Conservation (phyloP, 1,140 invertebrate species). For the Pseudomyrmex pallidus region DNA sequence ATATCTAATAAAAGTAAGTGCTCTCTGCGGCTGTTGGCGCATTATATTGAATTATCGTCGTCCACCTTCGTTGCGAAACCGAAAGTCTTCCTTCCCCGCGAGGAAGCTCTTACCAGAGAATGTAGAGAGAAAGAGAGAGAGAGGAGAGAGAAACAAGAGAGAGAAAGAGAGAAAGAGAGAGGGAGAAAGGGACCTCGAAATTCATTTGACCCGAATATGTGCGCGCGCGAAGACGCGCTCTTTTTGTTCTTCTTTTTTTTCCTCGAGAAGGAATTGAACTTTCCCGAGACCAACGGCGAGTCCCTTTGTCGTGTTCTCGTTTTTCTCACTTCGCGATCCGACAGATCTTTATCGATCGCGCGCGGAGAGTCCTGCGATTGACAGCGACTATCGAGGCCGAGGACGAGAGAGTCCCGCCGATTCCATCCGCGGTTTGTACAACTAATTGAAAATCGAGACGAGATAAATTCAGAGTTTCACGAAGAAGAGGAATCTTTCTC, state of each 20-base stretch:
- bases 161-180: slow-evolving; percentile 57
- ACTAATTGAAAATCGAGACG: not conserved
- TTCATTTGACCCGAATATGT: slow-evolving; percentile 78
- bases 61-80: slow-evolving; percentile 59
- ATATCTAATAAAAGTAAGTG: not conserved
- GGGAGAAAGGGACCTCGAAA: slow-evolving; percentile 72
- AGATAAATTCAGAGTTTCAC: not conserved
- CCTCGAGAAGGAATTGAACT: slow-evolving; percentile 41
- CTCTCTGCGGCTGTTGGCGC: not conserved
- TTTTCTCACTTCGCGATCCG: not conserved
- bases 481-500: too few relatives aligned
- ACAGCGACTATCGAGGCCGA: slow-evolving; percentile 24
- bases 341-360: slow-evolving; percentile 33
- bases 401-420: slow-evolving; percentile 19
- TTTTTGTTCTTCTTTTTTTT: slow-evolving; percentile 22
- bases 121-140: not conserved
- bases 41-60: slow-evolving; percentile 35
- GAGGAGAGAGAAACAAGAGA: slow-evolving; percentile 45
- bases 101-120: slow-evolving; percentile 1
- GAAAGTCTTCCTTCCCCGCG: slow-evolving; percentile 51
- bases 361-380: slow-evolving; percentile 4
- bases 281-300: slow-evolving; percentile 21
- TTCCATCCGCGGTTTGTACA: not conserved
- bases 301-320: slow-evolving; percentile 8
- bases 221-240: not conserved